Conservation (phyloP, 2,797 vertebrate species). For the Rhinoraja longicauda region DNA sequence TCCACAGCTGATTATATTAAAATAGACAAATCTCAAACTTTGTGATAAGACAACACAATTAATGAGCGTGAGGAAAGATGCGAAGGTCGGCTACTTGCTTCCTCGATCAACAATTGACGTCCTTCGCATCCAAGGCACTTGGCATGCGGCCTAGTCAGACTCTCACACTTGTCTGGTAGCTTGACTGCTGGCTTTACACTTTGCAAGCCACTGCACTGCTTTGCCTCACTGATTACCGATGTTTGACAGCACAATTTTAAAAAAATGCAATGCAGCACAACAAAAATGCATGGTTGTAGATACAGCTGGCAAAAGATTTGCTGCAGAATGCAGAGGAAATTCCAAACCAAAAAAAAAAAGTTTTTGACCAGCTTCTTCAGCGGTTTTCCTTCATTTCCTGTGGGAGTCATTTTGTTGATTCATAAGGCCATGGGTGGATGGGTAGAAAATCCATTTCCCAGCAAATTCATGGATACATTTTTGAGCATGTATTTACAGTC, state of each 20-base stretch:
- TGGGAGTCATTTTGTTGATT: not conserved
- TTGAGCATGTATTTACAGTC: not conserved
- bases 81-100: not conserved
- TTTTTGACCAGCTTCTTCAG: not conserved
- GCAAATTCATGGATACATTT: not conserved
- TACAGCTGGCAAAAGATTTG: not conserved
- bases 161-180: not conserved
- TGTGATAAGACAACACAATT: constrained; percentile 3
- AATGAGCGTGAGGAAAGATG: not conserved
- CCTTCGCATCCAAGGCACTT: not conserved
- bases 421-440: not conserved
- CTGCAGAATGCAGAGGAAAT: not conserved
- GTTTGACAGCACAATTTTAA: not conserved
- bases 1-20: not conserved
- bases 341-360: not conserved
- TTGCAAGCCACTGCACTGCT: not conserved
- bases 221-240: constrained; percentile 1
- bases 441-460: not conserved
- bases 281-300: not conserved
- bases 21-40: not conserved
- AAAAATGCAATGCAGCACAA: too few species aligned
- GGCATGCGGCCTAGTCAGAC: not conserved
- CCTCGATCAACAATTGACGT: too few species aligned
- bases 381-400: not conserved
- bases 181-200: not conserved